phyloP scores from a whole-genome alignment of 2,888 invertebrate species.

The Timema podura region DNA sequence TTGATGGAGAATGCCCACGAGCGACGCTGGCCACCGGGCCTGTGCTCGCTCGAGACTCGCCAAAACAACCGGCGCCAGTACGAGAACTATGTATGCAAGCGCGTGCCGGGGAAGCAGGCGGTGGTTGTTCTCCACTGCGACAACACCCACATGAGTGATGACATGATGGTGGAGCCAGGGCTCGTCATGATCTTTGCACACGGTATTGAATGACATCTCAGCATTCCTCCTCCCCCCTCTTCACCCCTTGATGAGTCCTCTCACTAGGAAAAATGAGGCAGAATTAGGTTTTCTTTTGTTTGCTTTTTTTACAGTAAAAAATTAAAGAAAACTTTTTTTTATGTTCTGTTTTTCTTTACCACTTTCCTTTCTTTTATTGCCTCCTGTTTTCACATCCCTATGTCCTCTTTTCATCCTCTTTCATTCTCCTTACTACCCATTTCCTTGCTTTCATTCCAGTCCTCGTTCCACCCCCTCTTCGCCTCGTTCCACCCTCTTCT shows the following conservation, averaged over 20 bases:
- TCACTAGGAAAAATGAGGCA: not conserved
- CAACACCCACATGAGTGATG: conserved; percentile 91
- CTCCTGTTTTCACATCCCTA: not conserved
- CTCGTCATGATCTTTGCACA: conserved; percentile 98
- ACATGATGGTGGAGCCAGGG: conserved; percentile 94
- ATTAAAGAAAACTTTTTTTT: not conserved
- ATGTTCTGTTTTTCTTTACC: not conserved
- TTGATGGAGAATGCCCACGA: conserved; percentile 98
- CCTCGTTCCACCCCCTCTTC: not conserved
- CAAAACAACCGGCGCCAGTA: conserved; percentile 91
- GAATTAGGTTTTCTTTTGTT: too few species aligned
- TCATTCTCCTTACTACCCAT: not conserved
- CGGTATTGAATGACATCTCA: conserved; percentile 66
- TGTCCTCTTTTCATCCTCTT: not conserved
- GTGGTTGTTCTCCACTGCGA: conserved; percentile 92
- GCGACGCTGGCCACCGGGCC: conserved; percentile 88
- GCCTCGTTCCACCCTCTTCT: not conserved
- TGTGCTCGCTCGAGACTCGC: conserved; percentile 87
- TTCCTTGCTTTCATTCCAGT: not conserved
- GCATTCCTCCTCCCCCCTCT: conserved; percentile 11
- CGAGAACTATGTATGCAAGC: conserved; percentile 90
- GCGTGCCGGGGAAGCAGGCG: conserved; percentile 94
- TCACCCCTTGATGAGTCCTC: not conserved
- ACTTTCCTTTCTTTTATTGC: not conserved
- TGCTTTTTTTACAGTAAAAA: too few species aligned